Conservation (phyloP, 1,140 invertebrate species). For the Stegodyphus dumicola region DNA sequence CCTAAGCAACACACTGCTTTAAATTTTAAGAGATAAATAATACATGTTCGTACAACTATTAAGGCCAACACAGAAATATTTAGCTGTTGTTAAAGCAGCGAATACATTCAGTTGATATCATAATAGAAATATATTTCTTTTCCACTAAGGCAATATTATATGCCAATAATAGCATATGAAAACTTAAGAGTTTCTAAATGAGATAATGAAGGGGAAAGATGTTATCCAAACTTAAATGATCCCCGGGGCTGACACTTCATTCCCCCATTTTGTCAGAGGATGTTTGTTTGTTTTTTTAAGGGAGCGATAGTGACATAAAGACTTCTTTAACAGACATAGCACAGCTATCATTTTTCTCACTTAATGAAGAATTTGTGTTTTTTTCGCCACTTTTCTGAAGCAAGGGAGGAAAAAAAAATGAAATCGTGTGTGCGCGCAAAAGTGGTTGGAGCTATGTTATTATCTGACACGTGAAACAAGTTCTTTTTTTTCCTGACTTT, state of each 20-base stretch:
- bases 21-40: too few species aligned
- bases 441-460: background rate
- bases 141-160: background rate
- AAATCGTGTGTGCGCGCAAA: background rate
- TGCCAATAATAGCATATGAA: background rate
- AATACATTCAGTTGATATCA: background rate
- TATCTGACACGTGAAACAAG: slow-evolving; percentile 1
- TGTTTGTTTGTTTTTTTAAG: background rate
- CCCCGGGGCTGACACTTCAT: background rate
- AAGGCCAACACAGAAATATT: too few species aligned
- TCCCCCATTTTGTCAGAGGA: background rate
- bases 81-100: too few species aligned
- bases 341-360: slow-evolving; percentile 12
- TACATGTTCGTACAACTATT: too few species aligned
- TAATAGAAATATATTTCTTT: background rate
- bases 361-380: background rate
- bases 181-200: background rate
- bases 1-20: too few species aligned
- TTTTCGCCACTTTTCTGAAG: background rate
- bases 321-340: slow-evolving; percentile 19
- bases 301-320: slow-evolving; percentile 19
- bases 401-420: slow-evolving; percentile 1
- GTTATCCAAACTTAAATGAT: background rate
- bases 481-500: slow-evolving; percentile 21
- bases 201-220: background rate